A percentile compares a stretch with the other conserved stretches of the same genome.
phyloP scores from a whole-genome alignment of 2,888 invertebrate genomes.

The Oxyteleia sp. region DNA sequence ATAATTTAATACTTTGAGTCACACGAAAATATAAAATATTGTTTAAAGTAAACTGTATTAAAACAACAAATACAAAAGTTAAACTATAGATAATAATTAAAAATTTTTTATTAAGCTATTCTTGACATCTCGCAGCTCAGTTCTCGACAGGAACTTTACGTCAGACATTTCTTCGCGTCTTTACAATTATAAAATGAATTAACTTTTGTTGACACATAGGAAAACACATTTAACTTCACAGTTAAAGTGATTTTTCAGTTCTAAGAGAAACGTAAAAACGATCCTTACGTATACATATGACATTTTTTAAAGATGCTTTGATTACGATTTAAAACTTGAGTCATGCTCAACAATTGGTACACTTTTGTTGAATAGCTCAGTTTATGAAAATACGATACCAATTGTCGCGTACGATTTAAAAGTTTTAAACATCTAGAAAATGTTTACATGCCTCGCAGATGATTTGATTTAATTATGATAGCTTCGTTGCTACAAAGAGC shows the following conservation, averaged over 20 bases:
- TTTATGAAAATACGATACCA: constrained; percentile 43
- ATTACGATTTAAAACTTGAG: constrained; percentile 34
- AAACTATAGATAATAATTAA: constrained; percentile 6
- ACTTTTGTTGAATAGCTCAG: not conserved
- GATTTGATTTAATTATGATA: not conserved
- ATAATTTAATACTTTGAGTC: not conserved
- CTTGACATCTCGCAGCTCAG: constrained; percentile 17
- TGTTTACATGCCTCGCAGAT: not conserved
- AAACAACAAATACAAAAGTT: no score
- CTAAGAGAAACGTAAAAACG: not conserved
- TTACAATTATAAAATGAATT: constrained; percentile 5
- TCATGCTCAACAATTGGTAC: constrained; percentile 28
- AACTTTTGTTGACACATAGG: not conserved
- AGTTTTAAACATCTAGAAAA: constrained; percentile 33
- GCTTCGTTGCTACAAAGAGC: no score
- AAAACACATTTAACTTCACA: no score
- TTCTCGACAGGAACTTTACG: constrained; percentile 37
- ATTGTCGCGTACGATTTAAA: constrained; percentile 22
- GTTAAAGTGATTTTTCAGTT: not conserved
- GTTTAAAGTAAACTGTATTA: no score
- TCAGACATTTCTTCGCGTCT: constrained; percentile 3
- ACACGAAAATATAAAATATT: no score
- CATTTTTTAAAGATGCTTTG: constrained; percentile 4
- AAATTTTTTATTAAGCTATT: not conserved
- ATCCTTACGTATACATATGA: not conserved